A percentile compares a stretch with the other conserved stretches of the same genome.
phyloP scores from a whole-genome alignment of 2,888 invertebrate species.

The Hypolimnas misippus region DNA sequence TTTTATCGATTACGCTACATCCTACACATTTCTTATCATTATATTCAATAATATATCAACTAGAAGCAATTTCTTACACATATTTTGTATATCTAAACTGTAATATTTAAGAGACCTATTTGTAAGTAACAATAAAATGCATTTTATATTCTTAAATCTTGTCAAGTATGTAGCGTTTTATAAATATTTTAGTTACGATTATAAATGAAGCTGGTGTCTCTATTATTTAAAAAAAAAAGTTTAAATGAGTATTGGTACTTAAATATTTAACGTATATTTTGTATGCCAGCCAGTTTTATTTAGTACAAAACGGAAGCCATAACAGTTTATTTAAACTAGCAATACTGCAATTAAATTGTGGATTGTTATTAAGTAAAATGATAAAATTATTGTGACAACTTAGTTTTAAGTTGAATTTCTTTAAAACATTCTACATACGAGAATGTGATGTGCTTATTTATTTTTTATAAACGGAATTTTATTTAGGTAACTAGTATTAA shows the following conservation, averaged over 20 bases:
- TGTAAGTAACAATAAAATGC: conserved; percentile 46
- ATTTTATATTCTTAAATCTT: conserved; percentile 48
- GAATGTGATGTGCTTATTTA: conserved; percentile 81
- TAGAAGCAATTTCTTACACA: conserved; percentile 44
- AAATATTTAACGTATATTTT: conserved; percentile 30
- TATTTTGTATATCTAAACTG: conserved; percentile 50
- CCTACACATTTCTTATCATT: conserved; percentile 12
- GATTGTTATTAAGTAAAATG: conserved; percentile 64
- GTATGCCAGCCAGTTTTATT: conserved; percentile 44
- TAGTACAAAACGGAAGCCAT: conserved; percentile 80
- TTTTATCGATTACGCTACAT: conserved; percentile 7
- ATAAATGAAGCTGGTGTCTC: conserved; percentile 20
- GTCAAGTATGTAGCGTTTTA: conserved; percentile 29
- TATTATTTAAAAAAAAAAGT: conserved; percentile 26
- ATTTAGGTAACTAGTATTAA: conserved; percentile 63
- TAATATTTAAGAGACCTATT: conserved; percentile 43
- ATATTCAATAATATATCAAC: conserved; percentile 32
- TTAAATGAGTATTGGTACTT: conserved; percentile 36
- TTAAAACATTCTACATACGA: conserved; percentile 63
- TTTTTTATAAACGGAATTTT: conserved; percentile 72
- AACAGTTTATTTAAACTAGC: conserved; percentile 54
- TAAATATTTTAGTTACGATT: conserved; percentile 17
- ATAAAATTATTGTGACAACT: conserved; percentile 60
- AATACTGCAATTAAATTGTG: conserved; percentile 76
- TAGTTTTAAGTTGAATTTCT: conserved; percentile 59